Evolutionary conservation across 2,888 invertebrate genomes (phyloP).

Genomic region (Tribolium freemani): DNA sequence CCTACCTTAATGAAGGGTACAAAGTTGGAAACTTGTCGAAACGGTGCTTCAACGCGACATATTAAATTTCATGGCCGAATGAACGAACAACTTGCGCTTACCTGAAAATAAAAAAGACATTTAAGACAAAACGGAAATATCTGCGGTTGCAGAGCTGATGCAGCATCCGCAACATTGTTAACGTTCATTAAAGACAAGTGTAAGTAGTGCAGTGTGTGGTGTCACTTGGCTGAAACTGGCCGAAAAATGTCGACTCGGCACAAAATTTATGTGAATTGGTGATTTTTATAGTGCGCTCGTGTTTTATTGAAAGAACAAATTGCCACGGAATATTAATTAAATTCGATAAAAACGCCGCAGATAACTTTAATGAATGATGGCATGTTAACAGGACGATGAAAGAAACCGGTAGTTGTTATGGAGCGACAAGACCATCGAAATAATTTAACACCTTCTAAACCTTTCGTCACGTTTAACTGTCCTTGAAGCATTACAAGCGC

Average conservation of each 20-base stretch:
- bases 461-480: constrained; percentile 44
- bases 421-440: constrained; percentile 31
- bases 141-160: constrained; percentile 21
- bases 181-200: constrained; percentile 39
- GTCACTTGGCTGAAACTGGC: constrained; percentile 49
- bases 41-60: constrained; percentile 14
- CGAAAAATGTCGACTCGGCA: constrained; percentile 49
- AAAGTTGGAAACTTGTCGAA: constrained; percentile 26
- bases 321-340: constrained; percentile 2
- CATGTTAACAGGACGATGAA: constrained; percentile 46
- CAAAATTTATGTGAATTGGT: constrained; percentile 45
- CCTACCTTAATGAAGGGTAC: constrained; percentile 24
- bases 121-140: constrained; percentile 10
- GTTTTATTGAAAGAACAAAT: background rate
- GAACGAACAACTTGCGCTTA: constrained; percentile 7
- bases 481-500: constrained; percentile 32
- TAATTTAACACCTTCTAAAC: constrained; percentile 47
- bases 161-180: constrained; percentile 37
- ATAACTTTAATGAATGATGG: background rate
- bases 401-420: constrained; percentile 46
- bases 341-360: constrained; percentile 7
- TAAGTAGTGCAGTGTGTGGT: constrained; percentile 32
- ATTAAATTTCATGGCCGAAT: constrained; percentile 19
- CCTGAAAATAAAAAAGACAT: constrained; percentile 25
- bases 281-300: constrained; percentile 25